Evolutionary conservation across 2,888 invertebrate species (phyloP).

Genomic region (Cecidostiba fungosa): DNA sequence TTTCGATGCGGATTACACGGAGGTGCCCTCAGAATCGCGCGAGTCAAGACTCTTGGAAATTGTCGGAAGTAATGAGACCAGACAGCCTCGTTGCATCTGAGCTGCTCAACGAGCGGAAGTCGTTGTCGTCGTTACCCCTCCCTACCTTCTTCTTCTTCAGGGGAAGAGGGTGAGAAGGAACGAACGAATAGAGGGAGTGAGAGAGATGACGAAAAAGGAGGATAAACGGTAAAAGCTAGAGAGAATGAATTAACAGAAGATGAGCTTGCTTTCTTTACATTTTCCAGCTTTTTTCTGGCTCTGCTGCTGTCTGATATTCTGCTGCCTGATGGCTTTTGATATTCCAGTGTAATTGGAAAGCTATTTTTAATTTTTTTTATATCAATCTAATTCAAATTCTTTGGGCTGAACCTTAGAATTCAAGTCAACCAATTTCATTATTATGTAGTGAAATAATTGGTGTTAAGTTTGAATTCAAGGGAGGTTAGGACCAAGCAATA

Average conservation of each 20-base stretch:
- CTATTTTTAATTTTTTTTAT: too few relatives aligned
- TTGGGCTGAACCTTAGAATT: too few relatives aligned
- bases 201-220: neutral
- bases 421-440: too few relatives aligned
- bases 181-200: neutral
- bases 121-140: conserved; percentile 47
- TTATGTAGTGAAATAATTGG: too few relatives aligned
- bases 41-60: conserved; percentile 52
- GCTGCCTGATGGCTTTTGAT: neutral
- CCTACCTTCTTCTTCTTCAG: neutral
- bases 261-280: neutral
- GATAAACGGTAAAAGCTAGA: neutral
- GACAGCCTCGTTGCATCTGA: conserved; percentile 38
- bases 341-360: neutral
- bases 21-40: conserved; percentile 3
- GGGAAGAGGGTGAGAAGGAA: neutral
- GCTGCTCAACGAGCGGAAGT: conserved; percentile 58
- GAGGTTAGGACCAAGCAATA: too few relatives aligned
- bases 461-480: too few relatives aligned
- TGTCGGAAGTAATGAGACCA: conserved; percentile 58
- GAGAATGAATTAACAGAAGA: neutral
- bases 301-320: neutral
- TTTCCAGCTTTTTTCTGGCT: neutral
- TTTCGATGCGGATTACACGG: conserved; percentile 46
- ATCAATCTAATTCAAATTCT: too few relatives aligned